phyloP scores from a whole-genome alignment of 2,888 invertebrate species.

The Ecliptopera silaceata region DNA sequence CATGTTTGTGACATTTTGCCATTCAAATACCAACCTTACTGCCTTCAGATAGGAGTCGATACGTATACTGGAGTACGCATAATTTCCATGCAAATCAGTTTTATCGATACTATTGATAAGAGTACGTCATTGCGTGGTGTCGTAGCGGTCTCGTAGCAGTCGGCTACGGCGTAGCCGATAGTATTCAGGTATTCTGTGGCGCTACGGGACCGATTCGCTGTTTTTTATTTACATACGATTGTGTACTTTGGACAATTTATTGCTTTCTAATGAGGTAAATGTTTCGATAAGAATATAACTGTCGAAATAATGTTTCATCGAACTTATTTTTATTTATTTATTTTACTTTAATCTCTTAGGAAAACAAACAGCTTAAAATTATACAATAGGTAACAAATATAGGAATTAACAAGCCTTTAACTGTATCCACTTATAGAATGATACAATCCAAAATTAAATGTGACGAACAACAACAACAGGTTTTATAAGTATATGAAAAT shows the following conservation, averaged over 20 bases:
- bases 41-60: slow-evolving; percentile 4
- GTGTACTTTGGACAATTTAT: slow-evolving; percentile 5
- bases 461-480: too few species aligned
- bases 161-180: slow-evolving; percentile 12
- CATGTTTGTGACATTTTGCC: slow-evolving; percentile 3
- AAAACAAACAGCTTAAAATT: too few species aligned
- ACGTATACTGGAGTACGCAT: slow-evolving; percentile 17
- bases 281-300: background rate
- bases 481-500: too few species aligned
- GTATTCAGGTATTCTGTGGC: too few species aligned
- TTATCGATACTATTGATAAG: slow-evolving; percentile 40
- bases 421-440: too few species aligned
- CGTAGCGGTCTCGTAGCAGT: slow-evolving; percentile 9
- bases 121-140: slow-evolving; percentile 22
- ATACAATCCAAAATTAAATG: too few species aligned
- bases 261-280: slow-evolving; percentile 6
- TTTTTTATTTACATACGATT: slow-evolving; percentile 10
- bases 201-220: background rate
- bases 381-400: too few species aligned
- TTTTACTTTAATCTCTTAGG: too few species aligned
- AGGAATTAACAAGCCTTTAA: too few species aligned
- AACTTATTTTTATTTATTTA: too few species aligned
- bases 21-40: slow-evolving; percentile 28
- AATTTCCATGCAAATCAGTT: slow-evolving; percentile 42
- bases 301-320: background rate